These are phyloP conservation scores for Microplitis deprimator DNA, from an alignment of 2,888 invertebrate species.

Conservation along the genomic window DNA sequence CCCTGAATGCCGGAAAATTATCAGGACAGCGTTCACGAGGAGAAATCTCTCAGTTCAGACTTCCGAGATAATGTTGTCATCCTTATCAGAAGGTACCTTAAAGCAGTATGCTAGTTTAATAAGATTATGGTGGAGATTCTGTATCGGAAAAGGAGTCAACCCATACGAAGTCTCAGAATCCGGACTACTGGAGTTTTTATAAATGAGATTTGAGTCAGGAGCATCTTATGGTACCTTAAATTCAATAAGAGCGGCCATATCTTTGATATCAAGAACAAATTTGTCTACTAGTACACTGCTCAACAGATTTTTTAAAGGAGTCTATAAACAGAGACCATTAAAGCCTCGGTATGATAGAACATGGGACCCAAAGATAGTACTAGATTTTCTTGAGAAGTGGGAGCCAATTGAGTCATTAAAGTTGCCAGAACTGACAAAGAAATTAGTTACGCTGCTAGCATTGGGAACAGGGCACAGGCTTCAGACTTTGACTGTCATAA, in stretches of 20 bases:
- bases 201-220: conserved; percentile 29
- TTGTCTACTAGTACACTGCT: conserved; percentile 25
- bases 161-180: conserved; percentile 5
- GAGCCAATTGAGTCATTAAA: conserved; percentile 22
- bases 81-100: conserved; percentile 31
- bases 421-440: conserved; percentile 38
- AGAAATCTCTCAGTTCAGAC: conserved; percentile 12
- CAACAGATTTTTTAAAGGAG: conserved; percentile 38
- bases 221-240: conserved; percentile 36
- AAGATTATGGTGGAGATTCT: conserved; percentile 16
- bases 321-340: conserved; percentile 35
- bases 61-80: conserved; percentile 20
- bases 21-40: conserved; percentile 30
- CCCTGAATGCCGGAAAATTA: conserved; percentile 37
- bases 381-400: conserved; percentile 23
- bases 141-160: not conserved
- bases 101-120: conserved; percentile 34
- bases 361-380: conserved; percentile 39
- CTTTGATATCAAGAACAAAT: conserved; percentile 28
- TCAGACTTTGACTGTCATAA: conserved; percentile 43
- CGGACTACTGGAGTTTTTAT: conserved; percentile 25
- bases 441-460: conserved; percentile 40
- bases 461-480: conserved; percentile 45
- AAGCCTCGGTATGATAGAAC: conserved; percentile 38
- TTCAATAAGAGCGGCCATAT: conserved; percentile 37